Evolutionary conservation across 1,140 invertebrate genomes (phyloP).

Genomic region (Asobara japonica): DNA sequence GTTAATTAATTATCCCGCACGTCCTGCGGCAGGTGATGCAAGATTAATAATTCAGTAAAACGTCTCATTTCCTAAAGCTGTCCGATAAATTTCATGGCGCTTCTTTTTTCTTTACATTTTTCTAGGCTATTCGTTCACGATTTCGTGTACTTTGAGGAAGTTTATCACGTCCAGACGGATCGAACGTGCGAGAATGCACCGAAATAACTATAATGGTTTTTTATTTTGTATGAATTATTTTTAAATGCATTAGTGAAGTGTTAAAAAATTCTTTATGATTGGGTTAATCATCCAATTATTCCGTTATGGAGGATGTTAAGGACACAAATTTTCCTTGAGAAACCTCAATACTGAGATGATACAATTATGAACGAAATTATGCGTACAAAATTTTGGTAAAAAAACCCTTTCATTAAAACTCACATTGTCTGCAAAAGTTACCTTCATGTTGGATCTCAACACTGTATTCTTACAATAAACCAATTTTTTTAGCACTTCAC

Average conservation of each 20-base stretch:
- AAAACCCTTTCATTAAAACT: no score
- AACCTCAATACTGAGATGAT: no score
- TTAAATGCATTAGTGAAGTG: neutral
- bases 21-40: constrained; percentile 36
- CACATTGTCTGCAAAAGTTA: no score
- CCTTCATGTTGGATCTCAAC: no score
- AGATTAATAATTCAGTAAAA: constrained; percentile 6
- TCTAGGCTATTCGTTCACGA: constrained; percentile 8
- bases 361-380: no score
- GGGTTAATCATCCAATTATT: no score
- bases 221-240: neutral
- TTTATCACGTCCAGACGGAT: constrained; percentile 24
- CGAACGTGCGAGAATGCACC: constrained; percentile 22
- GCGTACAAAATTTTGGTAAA: no score
- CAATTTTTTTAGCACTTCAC: neutral
- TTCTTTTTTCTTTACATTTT: constrained; percentile 23
- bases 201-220: neutral
- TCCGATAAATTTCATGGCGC: neutral
- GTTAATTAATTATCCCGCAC: constrained; percentile 28
- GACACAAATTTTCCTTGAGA: no score
- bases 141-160: constrained; percentile 6
- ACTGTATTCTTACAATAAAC: no score
- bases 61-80: constrained; percentile 20
- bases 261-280: no score
- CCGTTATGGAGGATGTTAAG: no score